Evolutionary conservation across 2,888 invertebrate species (phyloP).

Genomic region (Auanema sp.): DNA sequence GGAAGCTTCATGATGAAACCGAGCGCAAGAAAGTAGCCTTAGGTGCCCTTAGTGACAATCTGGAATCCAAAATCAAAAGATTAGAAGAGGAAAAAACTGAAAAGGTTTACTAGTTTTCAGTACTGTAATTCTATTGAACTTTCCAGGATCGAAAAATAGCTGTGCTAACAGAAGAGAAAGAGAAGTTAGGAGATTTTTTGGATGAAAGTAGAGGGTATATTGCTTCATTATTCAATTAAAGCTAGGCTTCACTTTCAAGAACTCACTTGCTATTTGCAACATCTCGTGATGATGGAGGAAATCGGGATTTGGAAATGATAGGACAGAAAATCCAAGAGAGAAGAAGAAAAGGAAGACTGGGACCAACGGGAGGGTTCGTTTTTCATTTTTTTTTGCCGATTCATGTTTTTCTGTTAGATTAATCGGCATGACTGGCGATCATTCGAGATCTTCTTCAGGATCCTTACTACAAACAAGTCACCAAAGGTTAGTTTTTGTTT

Average conservation of each 20-base stretch:
- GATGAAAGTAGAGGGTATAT: constrained; percentile 12
- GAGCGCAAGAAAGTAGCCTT: constrained; percentile 34
- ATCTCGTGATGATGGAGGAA: constrained; percentile 24
- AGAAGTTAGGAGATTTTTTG: constrained; percentile 19
- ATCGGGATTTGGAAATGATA: constrained; percentile 44
- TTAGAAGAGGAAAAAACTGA: constrained; percentile 35
- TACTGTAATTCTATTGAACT: no score
- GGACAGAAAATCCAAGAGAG: constrained; percentile 56
- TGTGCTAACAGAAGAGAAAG: constrained; percentile 25
- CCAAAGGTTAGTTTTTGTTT: background rate
- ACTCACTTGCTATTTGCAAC: constrained; percentile 11
- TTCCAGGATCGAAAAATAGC: constrained; percentile 27
- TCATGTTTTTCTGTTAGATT: background rate
- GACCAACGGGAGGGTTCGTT: constrained; percentile 33
- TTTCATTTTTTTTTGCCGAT: background rate
- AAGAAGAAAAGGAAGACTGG: constrained; percentile 41
- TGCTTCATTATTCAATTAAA: background rate
- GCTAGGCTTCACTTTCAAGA: background rate
- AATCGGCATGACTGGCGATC: constrained; percentile 10
- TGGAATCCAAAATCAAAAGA: constrained; percentile 33
- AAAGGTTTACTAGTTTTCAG: no score
- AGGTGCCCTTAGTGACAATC: constrained; percentile 31
- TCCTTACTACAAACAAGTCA: constrained; percentile 8
- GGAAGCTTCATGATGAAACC: constrained; percentile 34
- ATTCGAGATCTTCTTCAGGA: constrained; percentile 21